Base-by-base conservation (phyloP, 2,797 vertebrate species). In the Spatula versicolor region DNA sequence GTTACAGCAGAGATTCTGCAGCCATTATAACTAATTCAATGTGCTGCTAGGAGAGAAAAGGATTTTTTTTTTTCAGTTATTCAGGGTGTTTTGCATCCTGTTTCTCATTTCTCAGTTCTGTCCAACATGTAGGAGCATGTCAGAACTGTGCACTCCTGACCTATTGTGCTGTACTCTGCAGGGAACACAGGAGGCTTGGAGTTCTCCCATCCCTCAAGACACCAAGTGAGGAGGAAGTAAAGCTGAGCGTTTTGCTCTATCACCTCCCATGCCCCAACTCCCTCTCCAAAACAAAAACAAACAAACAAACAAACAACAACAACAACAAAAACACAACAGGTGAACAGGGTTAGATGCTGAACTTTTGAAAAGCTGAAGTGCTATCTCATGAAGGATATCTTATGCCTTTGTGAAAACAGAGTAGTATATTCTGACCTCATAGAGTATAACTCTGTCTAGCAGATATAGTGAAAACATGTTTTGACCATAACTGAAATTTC, bases 51-150 rank as follows among this genome's bases (percentile, higher is more conserved):
- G 8, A 66, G 48, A 43, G 13, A 60, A 26, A 33, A 43, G 8
- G 3, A 3, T 30, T 74, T 37, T 39, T 21, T 22, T 46, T 48
- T 71, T 12, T n/a, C 35, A 45, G n/a, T 54, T 28, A 4, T 11
- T 26, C 7, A 28, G 21, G 4, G 12, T 31, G 7, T 3, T 45
- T 83, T 66, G 67, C 39, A 14, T 39, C 25, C 17, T 41, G 14
- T 28, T 82, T 54, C 55, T 59, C n/a, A 55, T 20, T 41, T 45
- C 14, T 50, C 0, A 0, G 5, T 58, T 48, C 37, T 15, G 25
- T 13, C n/a, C 5, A 14, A 37, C 0, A 0, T 39, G 11, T 23
- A 89, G 11, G 26, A 43, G 25, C 16, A 13, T 0, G 5, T 50
- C 25, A 85, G 25, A 60, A 6, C 8, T 11, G 1, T 35, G 28